A percentile compares a stretch with the other conserved stretches of the same genome.
Evolutionary conservation across 2,113 vertebrate species (phyloP).

Genomic region (Nothocercus nigrocapillus): DNA sequence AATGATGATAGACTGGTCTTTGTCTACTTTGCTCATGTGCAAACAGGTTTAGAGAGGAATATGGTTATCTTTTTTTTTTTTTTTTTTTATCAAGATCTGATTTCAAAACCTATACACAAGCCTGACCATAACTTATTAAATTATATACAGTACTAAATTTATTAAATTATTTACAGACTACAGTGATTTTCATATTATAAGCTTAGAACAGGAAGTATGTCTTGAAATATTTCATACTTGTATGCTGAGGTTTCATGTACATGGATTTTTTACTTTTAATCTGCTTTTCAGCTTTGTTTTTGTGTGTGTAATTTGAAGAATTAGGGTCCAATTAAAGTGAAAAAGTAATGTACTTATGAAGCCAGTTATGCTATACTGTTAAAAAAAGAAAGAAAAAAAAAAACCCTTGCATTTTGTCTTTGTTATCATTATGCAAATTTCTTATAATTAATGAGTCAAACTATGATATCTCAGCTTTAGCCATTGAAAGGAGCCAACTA

Average conservation of each 20-base stretch:
- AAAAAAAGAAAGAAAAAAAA: background rate
- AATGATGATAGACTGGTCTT: background rate
- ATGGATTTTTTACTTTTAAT: background rate
- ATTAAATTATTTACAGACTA: background rate
- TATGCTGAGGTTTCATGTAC: background rate
- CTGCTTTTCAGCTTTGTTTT: background rate
- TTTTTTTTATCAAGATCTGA: background rate
- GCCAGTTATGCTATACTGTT: background rate
- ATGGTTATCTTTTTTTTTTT: background rate
- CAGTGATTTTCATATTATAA: background rate
- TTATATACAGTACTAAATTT: background rate
- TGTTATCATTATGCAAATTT: constrained; percentile 31
- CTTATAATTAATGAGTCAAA: constrained; percentile 26
- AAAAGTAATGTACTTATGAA: background rate
- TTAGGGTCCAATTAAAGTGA: background rate
- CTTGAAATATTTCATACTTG: background rate
- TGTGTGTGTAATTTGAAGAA: background rate
- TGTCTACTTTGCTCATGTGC: background rate
- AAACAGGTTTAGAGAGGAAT: background rate
- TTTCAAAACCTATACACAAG: background rate
- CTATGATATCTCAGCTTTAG: background rate
- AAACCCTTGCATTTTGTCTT: background rate
- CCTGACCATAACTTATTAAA: background rate
- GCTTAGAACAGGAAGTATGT: background rate
- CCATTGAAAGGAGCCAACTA: background rate